Percentiles rank a stretch among this genome's conserved stretches.
These are phyloP conservation scores for Cydia fagiglandana DNA, from an alignment of 1,140 invertebrate species.

Conservation along the genomic window DNA sequence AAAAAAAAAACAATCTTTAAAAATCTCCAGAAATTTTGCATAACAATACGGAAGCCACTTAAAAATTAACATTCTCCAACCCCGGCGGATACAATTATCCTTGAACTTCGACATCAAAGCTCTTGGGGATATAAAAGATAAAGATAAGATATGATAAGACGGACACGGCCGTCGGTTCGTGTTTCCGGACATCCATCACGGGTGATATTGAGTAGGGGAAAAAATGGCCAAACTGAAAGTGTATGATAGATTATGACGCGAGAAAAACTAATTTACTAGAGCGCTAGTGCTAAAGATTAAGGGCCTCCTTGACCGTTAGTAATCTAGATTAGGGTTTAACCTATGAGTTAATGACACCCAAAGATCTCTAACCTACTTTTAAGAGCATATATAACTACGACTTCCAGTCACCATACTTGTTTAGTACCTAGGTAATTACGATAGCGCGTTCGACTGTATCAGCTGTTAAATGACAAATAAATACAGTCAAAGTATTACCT, in stretches of 20 bases:
- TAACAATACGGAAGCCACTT: not conserved
- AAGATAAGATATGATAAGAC: slow-evolving; percentile 16
- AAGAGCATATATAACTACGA: too few relatives aligned
- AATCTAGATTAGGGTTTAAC: too few relatives aligned
- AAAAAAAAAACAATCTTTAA: not conserved
- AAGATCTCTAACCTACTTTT: not conserved
- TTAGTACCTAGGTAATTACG: too few relatives aligned
- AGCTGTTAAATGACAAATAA: too few relatives aligned
- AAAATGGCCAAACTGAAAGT: slow-evolving; percentile 2
- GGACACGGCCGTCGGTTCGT: not conserved
- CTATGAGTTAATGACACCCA: not conserved
- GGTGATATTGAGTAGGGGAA: slow-evolving; percentile 17
- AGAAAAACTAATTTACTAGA: slow-evolving; percentile 4
- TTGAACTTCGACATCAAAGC: slow-evolving; percentile 32
- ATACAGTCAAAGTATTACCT: too few relatives aligned
- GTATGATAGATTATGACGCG: slow-evolving; percentile 28
- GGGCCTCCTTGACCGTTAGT: too few relatives aligned
- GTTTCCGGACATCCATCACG: slow-evolving; percentile 20
- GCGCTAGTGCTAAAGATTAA: not conserved
- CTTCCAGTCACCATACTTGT: too few relatives aligned
- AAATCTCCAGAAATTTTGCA: not conserved
- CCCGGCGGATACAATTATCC: slow-evolving; percentile 9
- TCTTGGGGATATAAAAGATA: not conserved
- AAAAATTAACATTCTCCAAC: not conserved
- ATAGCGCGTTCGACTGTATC: too few relatives aligned